These are phyloP conservation scores for Bubo scandiacus DNA, from an alignment of 2,113 vertebrate species.

Conservation along the genomic window DNA sequence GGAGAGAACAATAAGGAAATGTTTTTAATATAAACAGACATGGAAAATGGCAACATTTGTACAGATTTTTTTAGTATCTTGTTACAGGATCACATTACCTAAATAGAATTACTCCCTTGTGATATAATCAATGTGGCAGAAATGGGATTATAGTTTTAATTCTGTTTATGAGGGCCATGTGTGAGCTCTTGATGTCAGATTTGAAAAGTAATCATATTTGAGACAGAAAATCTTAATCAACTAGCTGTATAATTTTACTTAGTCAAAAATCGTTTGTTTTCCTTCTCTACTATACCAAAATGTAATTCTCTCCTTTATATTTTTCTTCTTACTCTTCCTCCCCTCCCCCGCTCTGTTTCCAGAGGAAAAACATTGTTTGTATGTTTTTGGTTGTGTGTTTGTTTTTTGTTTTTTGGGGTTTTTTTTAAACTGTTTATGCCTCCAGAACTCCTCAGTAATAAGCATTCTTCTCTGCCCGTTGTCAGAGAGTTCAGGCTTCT, in stretches of 20 bases:
- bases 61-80: conserved; percentile 42
- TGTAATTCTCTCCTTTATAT: neutral
- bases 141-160: conserved; percentile 50
- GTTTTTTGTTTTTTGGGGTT: neutral
- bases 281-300: neutral
- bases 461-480: neutral
- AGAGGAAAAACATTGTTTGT: neutral
- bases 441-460: neutral
- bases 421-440: neutral
- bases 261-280: neutral
- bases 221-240: conserved; percentile 35
- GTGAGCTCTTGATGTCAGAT: conserved; percentile 36
- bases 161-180: conserved; percentile 42
- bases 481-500: neutral
- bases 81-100: conserved; percentile 52
- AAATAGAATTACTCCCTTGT: conserved; percentile 23
- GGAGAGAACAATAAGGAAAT: conserved; percentile 41
- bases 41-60: conserved; percentile 31
- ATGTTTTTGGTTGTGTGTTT: neutral
- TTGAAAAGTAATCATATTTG: conserved; percentile 27
- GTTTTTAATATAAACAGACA: conserved; percentile 49
- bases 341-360: neutral
- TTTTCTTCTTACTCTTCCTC: neutral
- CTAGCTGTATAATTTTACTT: neutral
- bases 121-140: conserved; percentile 42